Conservation (phyloP, 1,140 invertebrate genomes). For the Ceratitis capitata region DNA sequence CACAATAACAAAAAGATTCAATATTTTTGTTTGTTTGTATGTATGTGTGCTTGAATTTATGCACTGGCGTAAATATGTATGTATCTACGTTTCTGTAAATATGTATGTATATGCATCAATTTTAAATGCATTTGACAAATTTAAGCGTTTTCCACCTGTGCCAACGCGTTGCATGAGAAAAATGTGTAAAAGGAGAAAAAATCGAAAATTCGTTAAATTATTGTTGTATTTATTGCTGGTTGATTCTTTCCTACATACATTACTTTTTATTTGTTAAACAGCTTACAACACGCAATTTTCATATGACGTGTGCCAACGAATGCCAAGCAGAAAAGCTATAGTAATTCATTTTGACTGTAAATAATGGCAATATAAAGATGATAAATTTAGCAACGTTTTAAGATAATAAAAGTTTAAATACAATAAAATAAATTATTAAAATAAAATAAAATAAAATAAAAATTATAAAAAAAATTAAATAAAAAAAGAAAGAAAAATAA, state of each 20-base stretch:
- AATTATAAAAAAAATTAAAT: no score
- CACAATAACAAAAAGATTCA: neutral
- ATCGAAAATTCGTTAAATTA: neutral
- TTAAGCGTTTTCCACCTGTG: neutral
- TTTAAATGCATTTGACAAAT: neutral
- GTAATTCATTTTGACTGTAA: no score
- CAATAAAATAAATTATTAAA: no score
- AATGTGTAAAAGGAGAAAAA: neutral
- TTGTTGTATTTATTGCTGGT: neutral
- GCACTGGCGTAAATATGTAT: neutral
- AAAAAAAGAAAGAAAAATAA: no score
- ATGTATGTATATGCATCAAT: neutral
- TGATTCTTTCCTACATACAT: neutral
- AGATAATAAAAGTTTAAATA: no score
- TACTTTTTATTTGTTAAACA: neutral
- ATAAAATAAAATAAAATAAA: no score
- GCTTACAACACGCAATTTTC: neutral
- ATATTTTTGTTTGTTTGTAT: neutral
- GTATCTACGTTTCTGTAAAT: neutral
- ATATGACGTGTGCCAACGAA: constrained; percentile 12
- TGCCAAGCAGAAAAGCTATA: neutral
- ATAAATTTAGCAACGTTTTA: no score
- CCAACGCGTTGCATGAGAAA: neutral
- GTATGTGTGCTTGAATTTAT: neutral
- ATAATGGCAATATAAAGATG: no score